Conservation (phyloP, 2,888 invertebrate species). For the Drosophila putrida region DNA sequence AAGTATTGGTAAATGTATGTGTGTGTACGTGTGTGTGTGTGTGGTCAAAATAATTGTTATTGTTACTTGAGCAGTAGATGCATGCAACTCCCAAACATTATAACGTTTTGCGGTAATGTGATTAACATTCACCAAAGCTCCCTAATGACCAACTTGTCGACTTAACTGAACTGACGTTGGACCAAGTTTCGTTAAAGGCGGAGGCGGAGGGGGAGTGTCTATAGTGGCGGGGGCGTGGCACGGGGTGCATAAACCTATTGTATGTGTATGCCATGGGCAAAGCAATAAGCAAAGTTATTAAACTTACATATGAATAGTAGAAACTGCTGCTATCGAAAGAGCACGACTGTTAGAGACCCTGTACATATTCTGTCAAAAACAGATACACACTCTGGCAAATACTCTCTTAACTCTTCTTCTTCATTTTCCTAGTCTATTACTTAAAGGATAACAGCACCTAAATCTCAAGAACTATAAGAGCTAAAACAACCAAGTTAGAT, state of each 20-base stretch:
- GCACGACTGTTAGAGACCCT: no score
- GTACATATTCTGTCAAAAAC: no score
- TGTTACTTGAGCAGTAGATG: conserved; percentile 62
- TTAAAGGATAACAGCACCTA: no score
- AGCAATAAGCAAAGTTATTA: conserved; percentile 73
- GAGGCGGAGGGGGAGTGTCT: neutral
- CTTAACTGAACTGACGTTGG: conserved; percentile 43
- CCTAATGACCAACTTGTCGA: conserved; percentile 68
- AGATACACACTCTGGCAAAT: no score
- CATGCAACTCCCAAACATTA: conserved; percentile 64
- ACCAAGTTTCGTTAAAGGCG: neutral
- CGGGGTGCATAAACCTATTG: neutral
- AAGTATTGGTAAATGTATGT: conserved; percentile 26
- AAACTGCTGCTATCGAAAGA: no score
- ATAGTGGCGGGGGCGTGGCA: neutral
- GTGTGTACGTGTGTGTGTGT: conserved; percentile 16
- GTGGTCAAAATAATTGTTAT: conserved; percentile 76
- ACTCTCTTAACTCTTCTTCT: no score
- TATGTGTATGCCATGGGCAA: conserved; percentile 36
- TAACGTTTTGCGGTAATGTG: conserved; percentile 79
- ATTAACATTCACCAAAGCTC: conserved; percentile 71
- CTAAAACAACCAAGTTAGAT: no score
- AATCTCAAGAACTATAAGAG: no score
- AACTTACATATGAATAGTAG: conserved; percentile 54
- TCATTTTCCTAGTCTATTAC: no score